phyloP scores from a whole-genome alignment of 2,888 invertebrate genomes.

The Matsumyia berberina region DNA sequence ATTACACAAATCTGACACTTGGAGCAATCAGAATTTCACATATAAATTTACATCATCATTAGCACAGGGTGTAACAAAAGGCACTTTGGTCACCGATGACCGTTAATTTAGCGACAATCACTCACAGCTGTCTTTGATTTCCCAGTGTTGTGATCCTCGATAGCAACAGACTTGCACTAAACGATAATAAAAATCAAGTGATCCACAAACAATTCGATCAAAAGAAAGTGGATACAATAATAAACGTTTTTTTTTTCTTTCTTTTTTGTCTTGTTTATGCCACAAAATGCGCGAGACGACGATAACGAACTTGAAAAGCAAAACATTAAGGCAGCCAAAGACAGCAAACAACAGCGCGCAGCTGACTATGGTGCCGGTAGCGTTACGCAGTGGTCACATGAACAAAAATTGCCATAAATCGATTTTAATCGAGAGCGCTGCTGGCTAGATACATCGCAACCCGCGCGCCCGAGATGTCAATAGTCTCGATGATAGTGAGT shows the following conservation, averaged over 20 bases:
- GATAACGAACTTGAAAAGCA: conserved; percentile 56
- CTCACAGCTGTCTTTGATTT: conserved; percentile 34
- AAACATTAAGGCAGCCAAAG: conserved; percentile 33
- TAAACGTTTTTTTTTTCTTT: conserved; percentile 28
- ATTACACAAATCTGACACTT: neutral
- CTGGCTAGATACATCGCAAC: conserved; percentile 8
- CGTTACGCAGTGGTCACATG: conserved; percentile 69
- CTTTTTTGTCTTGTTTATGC: conserved; percentile 42
- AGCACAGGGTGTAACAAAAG: neutral
- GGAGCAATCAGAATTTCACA: too few species aligned
- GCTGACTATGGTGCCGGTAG: conserved; percentile 73
- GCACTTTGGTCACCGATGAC: conserved; percentile 7
- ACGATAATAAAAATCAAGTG: conserved; percentile 69
- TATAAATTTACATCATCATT: conserved; percentile 42
- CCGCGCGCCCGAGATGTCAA: conserved; percentile 32
- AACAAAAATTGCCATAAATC: conserved; percentile 74
- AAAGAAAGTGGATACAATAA: conserved; percentile 71
- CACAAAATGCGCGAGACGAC: conserved; percentile 37
- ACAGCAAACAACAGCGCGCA: conserved; percentile 39
- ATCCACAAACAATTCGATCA: conserved; percentile 69
- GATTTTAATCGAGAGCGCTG: conserved; percentile 63
- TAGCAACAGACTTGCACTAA: conserved; percentile 68
- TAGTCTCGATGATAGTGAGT: conserved; percentile 26
- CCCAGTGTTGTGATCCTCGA: conserved; percentile 58
- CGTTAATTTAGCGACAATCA: conserved; percentile 22